phyloP scores from a whole-genome alignment of 1,140 invertebrate species.

The Drosophila truncata region DNA sequence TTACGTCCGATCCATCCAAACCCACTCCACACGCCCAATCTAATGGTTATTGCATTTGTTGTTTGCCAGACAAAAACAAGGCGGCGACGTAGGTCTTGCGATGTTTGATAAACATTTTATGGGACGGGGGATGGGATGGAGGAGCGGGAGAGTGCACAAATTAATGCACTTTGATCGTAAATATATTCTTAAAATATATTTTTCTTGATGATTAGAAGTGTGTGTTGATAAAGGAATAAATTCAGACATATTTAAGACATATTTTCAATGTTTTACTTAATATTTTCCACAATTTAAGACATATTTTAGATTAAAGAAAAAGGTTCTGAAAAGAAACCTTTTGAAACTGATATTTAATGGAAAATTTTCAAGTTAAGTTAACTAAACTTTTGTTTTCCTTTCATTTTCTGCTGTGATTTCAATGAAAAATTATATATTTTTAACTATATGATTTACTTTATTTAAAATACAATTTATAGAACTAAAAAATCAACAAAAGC shows the following conservation, averaged over 20 bases:
- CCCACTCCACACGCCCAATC: conserved; percentile 23
- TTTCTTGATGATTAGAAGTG: neutral
- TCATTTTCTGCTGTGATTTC: too few relatives aligned
- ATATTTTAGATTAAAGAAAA: too few relatives aligned
- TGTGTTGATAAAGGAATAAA: neutral
- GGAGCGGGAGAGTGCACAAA: neutral
- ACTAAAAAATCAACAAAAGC: neutral
- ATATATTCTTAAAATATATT: neutral
- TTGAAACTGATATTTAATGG: too few relatives aligned
- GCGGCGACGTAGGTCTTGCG: conserved; percentile 13
- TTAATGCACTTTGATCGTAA: conserved; percentile 17
- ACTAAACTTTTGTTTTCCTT: too few relatives aligned
- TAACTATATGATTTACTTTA: too few relatives aligned
- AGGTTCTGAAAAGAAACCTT: too few relatives aligned
- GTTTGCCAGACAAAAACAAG: conserved; percentile 35
- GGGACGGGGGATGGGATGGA: neutral
- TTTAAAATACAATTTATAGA: too few relatives aligned
- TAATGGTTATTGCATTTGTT: conserved; percentile 36
- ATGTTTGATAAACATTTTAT: conserved; percentile 43
- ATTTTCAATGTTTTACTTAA: too few relatives aligned
- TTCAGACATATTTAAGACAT: neutral
- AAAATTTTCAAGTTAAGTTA: too few relatives aligned
- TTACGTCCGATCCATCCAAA: conserved; percentile 14
- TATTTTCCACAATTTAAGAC: too few relatives aligned
- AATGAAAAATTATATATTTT: too few relatives aligned